A percentile compares a stretch with the other conserved stretches of the same genome.
Conservation (phyloP, 2,888 invertebrate species). For the Agrotis exclamationis region DNA sequence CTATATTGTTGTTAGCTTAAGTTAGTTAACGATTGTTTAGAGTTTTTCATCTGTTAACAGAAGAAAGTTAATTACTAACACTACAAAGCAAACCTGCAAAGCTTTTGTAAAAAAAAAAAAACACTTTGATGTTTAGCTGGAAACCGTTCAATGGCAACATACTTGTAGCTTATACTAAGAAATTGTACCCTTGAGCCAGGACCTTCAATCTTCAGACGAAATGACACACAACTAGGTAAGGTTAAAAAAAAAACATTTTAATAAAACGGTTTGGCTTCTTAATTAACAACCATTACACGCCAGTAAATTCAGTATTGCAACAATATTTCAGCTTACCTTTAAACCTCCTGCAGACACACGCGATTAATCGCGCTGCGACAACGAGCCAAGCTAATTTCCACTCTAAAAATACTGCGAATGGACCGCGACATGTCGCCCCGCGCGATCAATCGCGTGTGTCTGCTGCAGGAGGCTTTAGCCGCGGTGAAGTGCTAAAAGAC, state of each 20-base stretch:
- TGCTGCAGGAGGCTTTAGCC: too few relatives aligned
- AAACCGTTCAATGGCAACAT: neutral
- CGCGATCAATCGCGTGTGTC: too few relatives aligned
- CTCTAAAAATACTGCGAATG: too few relatives aligned
- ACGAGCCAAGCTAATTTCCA: too few relatives aligned
- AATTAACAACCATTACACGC: too few relatives aligned
- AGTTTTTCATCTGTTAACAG: slow-evolving; percentile 9
- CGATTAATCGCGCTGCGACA: too few relatives aligned
- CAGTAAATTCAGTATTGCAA: neutral
- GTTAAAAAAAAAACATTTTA: neutral
- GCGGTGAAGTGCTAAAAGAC: neutral
- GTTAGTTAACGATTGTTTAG: slow-evolving; percentile 1
- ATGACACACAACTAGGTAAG: neutral
- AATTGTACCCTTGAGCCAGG: neutral
- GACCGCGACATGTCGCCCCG: too few relatives aligned
- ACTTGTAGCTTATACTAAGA: neutral
- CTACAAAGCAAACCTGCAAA: neutral
- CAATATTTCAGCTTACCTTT: neutral
- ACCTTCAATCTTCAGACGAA: neutral
- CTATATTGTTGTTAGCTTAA: slow-evolving; percentile 14
- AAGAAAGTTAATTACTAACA: slow-evolving; percentile 1
- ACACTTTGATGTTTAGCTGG: neutral
- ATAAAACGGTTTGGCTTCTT: neutral
- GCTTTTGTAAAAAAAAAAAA: neutral
- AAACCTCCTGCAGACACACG: too few relatives aligned